Evolutionary conservation across 2,888 invertebrate species (phyloP).

Genomic region (Liposcelis brunnea): DNA sequence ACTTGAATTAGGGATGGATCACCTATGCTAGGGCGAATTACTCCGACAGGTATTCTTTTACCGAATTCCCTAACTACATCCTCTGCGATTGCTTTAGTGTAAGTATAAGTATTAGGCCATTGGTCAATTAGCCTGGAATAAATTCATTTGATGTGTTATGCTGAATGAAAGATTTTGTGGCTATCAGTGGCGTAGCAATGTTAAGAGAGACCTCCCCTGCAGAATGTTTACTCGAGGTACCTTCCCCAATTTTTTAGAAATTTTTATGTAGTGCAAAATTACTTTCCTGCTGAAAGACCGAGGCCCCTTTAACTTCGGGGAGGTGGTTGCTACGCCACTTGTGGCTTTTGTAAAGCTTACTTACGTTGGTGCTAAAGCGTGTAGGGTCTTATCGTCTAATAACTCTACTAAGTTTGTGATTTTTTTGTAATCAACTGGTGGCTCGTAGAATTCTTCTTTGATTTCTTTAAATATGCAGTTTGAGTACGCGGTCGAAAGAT

Average conservation of each 20-base stretch:
- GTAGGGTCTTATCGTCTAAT: slow-evolving; percentile 27
- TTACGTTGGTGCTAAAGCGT: slow-evolving; percentile 24
- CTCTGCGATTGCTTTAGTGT: slow-evolving; percentile 55
- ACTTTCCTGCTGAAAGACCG: too few relatives aligned
- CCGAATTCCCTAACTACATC: slow-evolving; percentile 36
- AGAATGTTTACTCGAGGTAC: too few relatives aligned
- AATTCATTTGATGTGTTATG: too few relatives aligned
- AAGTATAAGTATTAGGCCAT: slow-evolving; percentile 57
- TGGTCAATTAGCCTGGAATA: slow-evolving; percentile 30
- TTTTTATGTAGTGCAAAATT: too few relatives aligned
- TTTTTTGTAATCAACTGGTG: slow-evolving; percentile 25
- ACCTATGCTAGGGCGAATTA: slow-evolving; percentile 48
- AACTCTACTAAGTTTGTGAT: slow-evolving; percentile 27
- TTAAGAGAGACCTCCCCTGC: too few relatives aligned
- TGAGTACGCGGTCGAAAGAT: slow-evolving; percentile 47
- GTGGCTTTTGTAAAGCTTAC: too few relatives aligned
- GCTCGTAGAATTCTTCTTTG: slow-evolving; percentile 35
- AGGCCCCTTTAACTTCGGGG: too few relatives aligned
- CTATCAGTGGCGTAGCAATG: too few relatives aligned
- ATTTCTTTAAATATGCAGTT: slow-evolving; percentile 37
- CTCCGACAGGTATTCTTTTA: slow-evolving; percentile 39
- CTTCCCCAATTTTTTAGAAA: too few relatives aligned
- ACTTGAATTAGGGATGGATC: too few relatives aligned
- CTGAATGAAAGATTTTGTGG: too few relatives aligned
- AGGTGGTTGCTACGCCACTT: too few relatives aligned